These are phyloP conservation scores for Craseonycteris thonglongyai DNA, from an alignment of 2,113 vertebrate genomes.

Conservation along the genomic window DNA sequence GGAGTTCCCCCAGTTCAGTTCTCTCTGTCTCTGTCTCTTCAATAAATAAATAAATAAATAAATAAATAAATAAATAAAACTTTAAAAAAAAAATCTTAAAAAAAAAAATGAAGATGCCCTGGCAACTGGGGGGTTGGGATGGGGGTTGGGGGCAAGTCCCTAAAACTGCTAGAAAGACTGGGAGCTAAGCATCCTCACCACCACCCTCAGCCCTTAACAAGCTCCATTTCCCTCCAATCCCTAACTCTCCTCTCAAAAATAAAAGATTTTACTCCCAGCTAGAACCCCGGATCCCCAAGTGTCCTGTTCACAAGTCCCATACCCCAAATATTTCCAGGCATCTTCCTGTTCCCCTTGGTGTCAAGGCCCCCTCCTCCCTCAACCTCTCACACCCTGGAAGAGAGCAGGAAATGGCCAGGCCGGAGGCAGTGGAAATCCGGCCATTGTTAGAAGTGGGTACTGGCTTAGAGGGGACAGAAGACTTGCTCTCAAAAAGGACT, in stretches of 20 bases:
- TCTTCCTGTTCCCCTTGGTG: background rate
- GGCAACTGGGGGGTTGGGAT: no score
- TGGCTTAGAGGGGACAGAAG: conserved; percentile 31
- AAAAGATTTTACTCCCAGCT: background rate
- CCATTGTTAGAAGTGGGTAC: conserved; percentile 67
- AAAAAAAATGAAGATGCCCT: conserved; percentile 46
- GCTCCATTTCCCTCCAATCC: background rate
- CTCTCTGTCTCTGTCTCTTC: no score
- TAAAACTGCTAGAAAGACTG: conserved; percentile 50
- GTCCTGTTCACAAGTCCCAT: background rate
- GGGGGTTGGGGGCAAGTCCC: no score
- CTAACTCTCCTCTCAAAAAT: background rate
- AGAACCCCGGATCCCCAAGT: background rate
- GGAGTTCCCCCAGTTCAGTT: no score
- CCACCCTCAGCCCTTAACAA: background rate
- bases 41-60: no score
- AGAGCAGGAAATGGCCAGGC: conserved; percentile 67
- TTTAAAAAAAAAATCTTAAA: no score
- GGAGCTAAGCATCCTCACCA: conserved; percentile 28
- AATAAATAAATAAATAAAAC: no score
- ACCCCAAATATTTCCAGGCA: conserved; percentile 35
- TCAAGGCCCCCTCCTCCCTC: conserved; percentile 25
- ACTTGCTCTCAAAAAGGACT: conserved; percentile 30
- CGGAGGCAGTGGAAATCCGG: conserved; percentile 73
- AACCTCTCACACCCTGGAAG: conserved; percentile 57